A percentile compares a stretch with the other conserved stretches of the same genome.
Evolutionary conservation across 2,797 vertebrate genomes (phyloP).

Genomic region (Alfaro cultratus): DNA sequence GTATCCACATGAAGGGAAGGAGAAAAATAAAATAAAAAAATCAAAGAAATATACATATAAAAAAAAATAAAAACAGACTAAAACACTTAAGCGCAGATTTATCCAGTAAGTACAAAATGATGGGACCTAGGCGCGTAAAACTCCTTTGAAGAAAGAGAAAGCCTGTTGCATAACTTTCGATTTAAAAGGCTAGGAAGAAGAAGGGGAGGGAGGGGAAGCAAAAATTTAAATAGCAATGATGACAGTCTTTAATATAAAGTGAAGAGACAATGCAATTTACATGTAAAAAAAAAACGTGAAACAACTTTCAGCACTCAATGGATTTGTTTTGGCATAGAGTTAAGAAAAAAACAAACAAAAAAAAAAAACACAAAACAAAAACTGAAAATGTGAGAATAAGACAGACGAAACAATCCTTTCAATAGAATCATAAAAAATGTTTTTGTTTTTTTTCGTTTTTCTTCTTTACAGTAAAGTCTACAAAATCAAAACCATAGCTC

Average conservation of each 20-base stretch:
- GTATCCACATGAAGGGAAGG: constrained; percentile 39
- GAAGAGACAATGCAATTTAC: constrained; percentile 65
- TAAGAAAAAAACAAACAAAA: constrained; percentile 17
- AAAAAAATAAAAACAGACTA: constrained; percentile 21
- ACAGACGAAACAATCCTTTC: constrained; percentile 67
- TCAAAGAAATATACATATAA: not conserved
- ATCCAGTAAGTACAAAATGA: constrained; percentile 36
- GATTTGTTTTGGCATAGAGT: constrained; percentile 73
- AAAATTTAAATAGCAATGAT: constrained; percentile 73
- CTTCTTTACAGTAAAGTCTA: constrained; percentile 80
- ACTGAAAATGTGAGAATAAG: constrained; percentile 40
- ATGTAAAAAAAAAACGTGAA: constrained; percentile 54
- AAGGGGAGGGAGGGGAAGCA: constrained; percentile 36
- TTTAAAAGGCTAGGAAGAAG: constrained; percentile 52
- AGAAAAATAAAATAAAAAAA: not conserved
- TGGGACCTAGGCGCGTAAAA: constrained; percentile 19
- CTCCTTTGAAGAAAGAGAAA: constrained; percentile 44
- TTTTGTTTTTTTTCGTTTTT: constrained; percentile 60
- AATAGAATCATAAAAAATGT: constrained; percentile 73
- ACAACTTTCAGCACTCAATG: constrained; percentile 69
- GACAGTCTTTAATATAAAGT: constrained; percentile 73
- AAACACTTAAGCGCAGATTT: constrained; percentile 40
- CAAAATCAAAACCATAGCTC: constrained; percentile 78
- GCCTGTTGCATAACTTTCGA: constrained; percentile 39
- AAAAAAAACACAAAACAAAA: not conserved